Evolutionary conservation across 2,113 vertebrate species (phyloP).

Genomic region (Sakesphorus luctuosus): DNA sequence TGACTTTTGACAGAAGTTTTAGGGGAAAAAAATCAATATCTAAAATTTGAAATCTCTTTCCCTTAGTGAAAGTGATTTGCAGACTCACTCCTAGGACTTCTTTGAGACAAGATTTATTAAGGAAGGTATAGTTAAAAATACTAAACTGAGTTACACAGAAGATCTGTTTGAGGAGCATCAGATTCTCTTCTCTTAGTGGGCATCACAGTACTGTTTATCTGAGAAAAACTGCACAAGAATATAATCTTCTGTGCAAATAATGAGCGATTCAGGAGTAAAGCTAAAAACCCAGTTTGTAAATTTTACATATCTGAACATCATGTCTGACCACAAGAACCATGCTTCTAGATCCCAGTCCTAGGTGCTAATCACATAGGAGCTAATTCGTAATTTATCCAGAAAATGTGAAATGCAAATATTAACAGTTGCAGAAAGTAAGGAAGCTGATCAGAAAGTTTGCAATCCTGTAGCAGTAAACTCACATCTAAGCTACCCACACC

Average conservation of each 20-base stretch:
- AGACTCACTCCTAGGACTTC: not conserved
- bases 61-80: not conserved
- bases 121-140: not conserved
- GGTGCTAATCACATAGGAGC: not conserved
- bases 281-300: fast-evolving
- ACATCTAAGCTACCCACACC: not conserved
- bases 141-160: not conserved
- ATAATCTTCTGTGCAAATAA: not conserved
- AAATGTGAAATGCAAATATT: not conserved
- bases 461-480: not conserved
- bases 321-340: fast-evolving
- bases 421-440: not conserved
- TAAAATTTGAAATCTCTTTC: not conserved
- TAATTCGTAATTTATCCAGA: not conserved
- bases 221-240: not conserved
- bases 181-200: not conserved
- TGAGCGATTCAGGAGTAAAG: not conserved
- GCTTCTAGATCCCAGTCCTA: not conserved
- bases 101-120: not conserved
- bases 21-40: not conserved
- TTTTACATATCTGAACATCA: not conserved
- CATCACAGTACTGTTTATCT: fast-evolving
- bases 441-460: not conserved
- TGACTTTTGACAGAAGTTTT: not conserved
- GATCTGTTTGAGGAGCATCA: not conserved